phyloP scores from a whole-genome alignment of 2,888 invertebrate genomes.

The Mesorhabditis sp. region DNA sequence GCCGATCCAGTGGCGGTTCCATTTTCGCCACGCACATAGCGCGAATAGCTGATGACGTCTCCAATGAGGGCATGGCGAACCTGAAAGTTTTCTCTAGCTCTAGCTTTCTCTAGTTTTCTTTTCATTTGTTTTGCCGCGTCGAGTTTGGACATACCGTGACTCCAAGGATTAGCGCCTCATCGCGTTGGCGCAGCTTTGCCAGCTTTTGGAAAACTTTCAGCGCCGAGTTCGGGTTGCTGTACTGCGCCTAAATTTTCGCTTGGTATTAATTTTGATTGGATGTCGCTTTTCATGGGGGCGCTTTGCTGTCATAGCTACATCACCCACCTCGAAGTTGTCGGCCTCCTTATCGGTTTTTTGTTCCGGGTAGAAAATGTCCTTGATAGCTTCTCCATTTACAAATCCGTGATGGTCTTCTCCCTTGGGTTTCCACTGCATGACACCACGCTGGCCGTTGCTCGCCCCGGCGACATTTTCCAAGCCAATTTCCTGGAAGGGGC shows the following conservation, averaged over 20 bases:
- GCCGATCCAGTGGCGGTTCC: slow-evolving; percentile 29
- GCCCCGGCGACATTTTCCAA: slow-evolving; percentile 8
- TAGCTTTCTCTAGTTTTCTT: too few species aligned
- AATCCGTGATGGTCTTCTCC: slow-evolving; percentile 35
- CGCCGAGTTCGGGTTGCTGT: slow-evolving; percentile 23
- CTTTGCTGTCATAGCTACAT: neutral
- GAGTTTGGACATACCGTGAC: slow-evolving; percentile 12
- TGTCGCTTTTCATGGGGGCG: neutral
- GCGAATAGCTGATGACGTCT: slow-evolving; percentile 32
- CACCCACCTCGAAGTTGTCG: slow-evolving; percentile 36
- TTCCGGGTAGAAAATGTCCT: slow-evolving; percentile 34
- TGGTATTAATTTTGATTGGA: neutral
- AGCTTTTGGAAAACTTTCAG: slow-evolving; percentile 40
- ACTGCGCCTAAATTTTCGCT: slow-evolving; percentile 28
- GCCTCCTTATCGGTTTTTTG: slow-evolving; percentile 16
- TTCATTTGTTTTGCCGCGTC: too few species aligned
- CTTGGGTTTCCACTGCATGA: slow-evolving; percentile 36
- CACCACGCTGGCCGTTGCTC: slow-evolving; percentile 13
- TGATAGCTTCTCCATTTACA: slow-evolving; percentile 9
- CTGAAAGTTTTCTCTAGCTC: neutral
- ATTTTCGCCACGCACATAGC: slow-evolving; percentile 21
- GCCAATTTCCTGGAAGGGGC: slow-evolving; percentile 12
- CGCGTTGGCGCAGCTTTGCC: slow-evolving; percentile 43
- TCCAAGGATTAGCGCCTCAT: slow-evolving; percentile 40
- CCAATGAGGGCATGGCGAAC: slow-evolving; percentile 22